phyloP scores from a whole-genome alignment of 1,140 invertebrate species.

The Brachionus rubens region DNA sequence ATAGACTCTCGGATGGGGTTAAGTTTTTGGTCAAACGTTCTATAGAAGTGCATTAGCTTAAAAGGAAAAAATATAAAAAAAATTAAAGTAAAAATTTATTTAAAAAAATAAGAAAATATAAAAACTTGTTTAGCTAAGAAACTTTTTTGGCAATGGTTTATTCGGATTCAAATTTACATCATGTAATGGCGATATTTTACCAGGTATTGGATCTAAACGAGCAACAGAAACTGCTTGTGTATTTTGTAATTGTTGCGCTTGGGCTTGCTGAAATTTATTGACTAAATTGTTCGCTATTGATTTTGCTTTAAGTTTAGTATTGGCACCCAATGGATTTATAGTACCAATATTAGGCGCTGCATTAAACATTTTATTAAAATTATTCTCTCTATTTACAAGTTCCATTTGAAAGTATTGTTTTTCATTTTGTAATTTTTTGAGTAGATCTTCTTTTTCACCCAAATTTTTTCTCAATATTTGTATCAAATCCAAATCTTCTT shows the following conservation, averaged over 20 bases:
- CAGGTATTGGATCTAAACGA: slow-evolving; percentile 55
- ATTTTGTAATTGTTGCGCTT: background rate
- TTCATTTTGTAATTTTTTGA: slow-evolving; percentile 57
- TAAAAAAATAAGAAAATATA: background rate
- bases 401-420: slow-evolving; percentile 60
- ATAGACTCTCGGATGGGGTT: too few relatives aligned
- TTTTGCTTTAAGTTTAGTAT: slow-evolving; percentile 49
- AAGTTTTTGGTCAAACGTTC: too few relatives aligned
- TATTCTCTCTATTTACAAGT: slow-evolving; percentile 61
- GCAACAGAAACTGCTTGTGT: slow-evolving; percentile 15
- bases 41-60: too few relatives aligned
- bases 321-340: slow-evolving; percentile 55
- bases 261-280: background rate
- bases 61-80: too few relatives aligned
- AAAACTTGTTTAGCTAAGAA: slow-evolving; percentile 15
- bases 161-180: slow-evolving; percentile 55
- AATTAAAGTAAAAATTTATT: slow-evolving; percentile 16
- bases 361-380: slow-evolving; percentile 61
- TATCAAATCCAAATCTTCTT: slow-evolving; percentile 59
- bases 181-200: slow-evolving; percentile 54
- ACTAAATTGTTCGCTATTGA: slow-evolving; percentile 7
- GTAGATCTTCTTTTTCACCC: slow-evolving; percentile 52
- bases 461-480: slow-evolving; percentile 53
- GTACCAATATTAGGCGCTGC: slow-evolving; percentile 57
- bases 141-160: slow-evolving; percentile 53